These are phyloP conservation scores for Chloebia gouldiae DNA, from an alignment of 2,113 vertebrate genomes.

Conservation along the genomic window DNA sequence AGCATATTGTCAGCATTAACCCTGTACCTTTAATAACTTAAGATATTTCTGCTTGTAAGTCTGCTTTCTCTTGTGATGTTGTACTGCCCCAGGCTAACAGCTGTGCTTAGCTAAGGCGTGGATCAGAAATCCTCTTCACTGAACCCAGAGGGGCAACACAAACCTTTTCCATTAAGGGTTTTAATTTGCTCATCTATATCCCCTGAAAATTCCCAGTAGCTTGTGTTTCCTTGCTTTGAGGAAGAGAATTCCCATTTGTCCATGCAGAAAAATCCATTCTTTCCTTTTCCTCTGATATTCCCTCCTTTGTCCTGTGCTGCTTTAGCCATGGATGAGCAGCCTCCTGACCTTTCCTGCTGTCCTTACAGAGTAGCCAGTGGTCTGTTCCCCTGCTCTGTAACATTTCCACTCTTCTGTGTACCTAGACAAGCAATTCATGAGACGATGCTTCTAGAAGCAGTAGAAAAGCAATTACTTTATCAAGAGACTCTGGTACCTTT, in stretches of 20 bases:
- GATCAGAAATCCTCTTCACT: background rate
- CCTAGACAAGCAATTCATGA: background rate
- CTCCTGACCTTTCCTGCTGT: background rate
- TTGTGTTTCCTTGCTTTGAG: background rate
- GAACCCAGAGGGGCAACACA: background rate
- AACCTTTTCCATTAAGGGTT: background rate
- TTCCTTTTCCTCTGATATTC: background rate
- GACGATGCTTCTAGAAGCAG: background rate
- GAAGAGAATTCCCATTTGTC: background rate
- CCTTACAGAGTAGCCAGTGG: background rate
- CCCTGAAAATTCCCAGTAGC: background rate
- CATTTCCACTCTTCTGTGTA: background rate
- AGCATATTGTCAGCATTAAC: background rate
- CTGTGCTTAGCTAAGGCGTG: background rate
- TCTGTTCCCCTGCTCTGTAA: background rate
- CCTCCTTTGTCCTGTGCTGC: background rate
- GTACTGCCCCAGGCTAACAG: background rate
- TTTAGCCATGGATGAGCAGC: background rate
- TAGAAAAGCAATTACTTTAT: background rate
- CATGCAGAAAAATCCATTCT: background rate
- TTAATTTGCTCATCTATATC: background rate
- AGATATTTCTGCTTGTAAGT: background rate
- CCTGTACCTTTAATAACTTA: background rate
- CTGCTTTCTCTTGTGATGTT: background rate
- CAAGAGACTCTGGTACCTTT: background rate